Evolutionary conservation across 2,113 vertebrate genomes (phyloP), one percentile per base, ranked within the genome.

Genomic region (Melanerpes formicivorus): DNA sequence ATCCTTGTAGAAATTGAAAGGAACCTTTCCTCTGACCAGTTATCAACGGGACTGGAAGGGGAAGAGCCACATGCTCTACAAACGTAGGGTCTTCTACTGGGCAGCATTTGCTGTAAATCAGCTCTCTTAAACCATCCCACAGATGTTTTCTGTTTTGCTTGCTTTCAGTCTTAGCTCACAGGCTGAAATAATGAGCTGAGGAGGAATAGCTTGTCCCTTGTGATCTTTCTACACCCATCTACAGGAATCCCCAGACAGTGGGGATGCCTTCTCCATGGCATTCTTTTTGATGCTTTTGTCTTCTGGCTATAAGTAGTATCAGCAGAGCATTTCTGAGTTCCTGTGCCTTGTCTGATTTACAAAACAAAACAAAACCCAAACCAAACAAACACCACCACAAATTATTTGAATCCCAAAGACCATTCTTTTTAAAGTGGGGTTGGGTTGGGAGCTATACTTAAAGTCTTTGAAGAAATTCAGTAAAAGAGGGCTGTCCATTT

Each of bases 401-500:
- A 10, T 46, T 26, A 82, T 62, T 42, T 54, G 1, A 93, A 90
- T 89, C 74, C 79, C 54, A 79, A 96, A 94, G 93, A 88, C 77
- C 32, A 0, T 88, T 94, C 44, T 75, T 73, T 84, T 74, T 44
- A 50, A 90, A 69, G 30, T 48, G 52, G 18, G 25, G 21, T 54
- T 79, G 56, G 75, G 72, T 59, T 88, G 67, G 65, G 48, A 87
- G 5, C 27, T 32, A 3, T 76, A n/a, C 17, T 37, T 93, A 29
- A 85, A 71, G 23, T 63, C 23, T 82, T 90, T 87, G 40, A 83
- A 93, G 72, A 76, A 77, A 75, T 65, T 29, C 37, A 90, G 75
- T 95, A 84, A 97, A 97, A 96, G 90, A 93, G 90, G 84, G 91
- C 94, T 93, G 75, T 88, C 63, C 34, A n/a, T 78, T 60, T 85